These are phyloP conservation scores for Anomalospiza imberbis DNA, from an alignment of 2,797 vertebrate species.

Conservation along the genomic window DNA sequence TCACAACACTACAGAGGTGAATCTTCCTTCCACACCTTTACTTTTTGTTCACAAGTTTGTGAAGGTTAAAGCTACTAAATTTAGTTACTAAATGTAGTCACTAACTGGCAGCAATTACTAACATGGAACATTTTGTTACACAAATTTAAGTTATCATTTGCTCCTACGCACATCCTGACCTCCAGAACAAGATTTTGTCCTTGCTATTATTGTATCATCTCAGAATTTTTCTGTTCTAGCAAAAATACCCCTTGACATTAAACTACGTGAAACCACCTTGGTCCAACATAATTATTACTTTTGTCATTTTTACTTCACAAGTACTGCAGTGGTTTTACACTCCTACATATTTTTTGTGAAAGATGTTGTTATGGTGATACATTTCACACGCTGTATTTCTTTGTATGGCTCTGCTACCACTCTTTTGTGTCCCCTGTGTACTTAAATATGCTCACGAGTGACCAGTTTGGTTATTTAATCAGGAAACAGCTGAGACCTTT, in stretches of 20 bases:
- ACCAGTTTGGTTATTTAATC: neutral
- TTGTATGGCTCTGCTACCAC: neutral
- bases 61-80: neutral
- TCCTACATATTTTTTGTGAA: constrained; percentile 6
- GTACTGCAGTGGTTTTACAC: neutral
- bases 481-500: neutral
- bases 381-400: neutral
- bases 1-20: neutral
- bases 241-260: neutral
- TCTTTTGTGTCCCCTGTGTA: neutral
- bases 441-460: neutral
- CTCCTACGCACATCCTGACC: neutral
- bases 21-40: neutral
- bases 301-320: neutral
- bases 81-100: neutral
- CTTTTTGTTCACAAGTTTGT: neutral
- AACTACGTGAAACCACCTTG: neutral
- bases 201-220: neutral
- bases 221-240: neutral
- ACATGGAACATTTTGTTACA: neutral
- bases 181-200: neutral
- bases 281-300: neutral
- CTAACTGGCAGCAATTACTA: neutral
- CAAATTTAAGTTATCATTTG: neutral
- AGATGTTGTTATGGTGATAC: constrained; percentile 18